Base-by-base conservation (phyloP, 2,797 vertebrate species). In the Cirrhinus mrigala region DNA sequence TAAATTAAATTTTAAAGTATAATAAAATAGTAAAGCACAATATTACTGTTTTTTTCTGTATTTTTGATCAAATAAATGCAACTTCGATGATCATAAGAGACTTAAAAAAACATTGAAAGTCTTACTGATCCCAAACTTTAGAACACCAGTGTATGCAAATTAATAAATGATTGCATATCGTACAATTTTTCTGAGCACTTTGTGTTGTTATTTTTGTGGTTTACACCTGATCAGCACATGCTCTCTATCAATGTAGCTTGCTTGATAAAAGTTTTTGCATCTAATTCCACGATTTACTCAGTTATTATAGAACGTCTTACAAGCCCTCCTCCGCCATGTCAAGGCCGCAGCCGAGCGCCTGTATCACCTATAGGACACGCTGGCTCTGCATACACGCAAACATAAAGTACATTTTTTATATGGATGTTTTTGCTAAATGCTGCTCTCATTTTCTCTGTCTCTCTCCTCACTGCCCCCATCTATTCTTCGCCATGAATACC, bases 371-470 rank as follows among this genome's bases (percentile, higher is more conserved):
- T 68, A 52, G 46, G 11, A 80, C 27, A 66, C 22, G 18, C 18
- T 52, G 78, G 18, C 40, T 66, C n/a, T 27, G 46, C 29, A 78
- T 40, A 29, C 9, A 62, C 16, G 75, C 11, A 58, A 37, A 66
- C 54, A 68, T 15, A 73, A 80, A 81, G 44, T 40, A 27, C 37
- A 74, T 60, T 37, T 20, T 78, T 70, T 40, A 18, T n/a, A 69
- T 79, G 12, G 4, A 9, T 78, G 50, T 60, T 84, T 84, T 46
- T 70, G 66, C 37, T 70, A 52, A 79, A 79, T 79, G 54, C 79
- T 75, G 33, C 48, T 46, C 64, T 79, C 24, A 76, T 22, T 70
- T 18, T 66, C 64, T 44, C 20, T 70, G 22, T 80, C 16, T 54
- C 58, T 44, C 44, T 56, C 29, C 48, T 62, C 40, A 79, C 54